phyloP scores from a whole-genome alignment of 2,888 invertebrate genomes.

The Anoncus sp. region DNA sequence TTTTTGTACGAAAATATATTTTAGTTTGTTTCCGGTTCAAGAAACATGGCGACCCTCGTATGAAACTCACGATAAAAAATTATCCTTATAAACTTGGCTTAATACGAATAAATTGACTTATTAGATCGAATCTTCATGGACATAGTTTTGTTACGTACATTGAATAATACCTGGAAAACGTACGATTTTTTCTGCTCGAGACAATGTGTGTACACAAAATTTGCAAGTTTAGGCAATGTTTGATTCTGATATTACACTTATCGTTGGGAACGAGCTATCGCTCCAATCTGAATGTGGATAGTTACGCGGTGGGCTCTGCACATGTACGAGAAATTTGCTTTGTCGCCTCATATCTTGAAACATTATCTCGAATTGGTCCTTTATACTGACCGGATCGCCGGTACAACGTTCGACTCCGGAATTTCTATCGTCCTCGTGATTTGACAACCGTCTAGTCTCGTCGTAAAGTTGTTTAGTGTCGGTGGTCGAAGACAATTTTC shows the following conservation, averaged over 20 bases:
- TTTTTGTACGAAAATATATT: constrained; percentile 60
- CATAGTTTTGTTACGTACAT: constrained; percentile 12
- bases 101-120: constrained; percentile 58
- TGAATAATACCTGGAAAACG: constrained; percentile 4
- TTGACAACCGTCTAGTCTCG: constrained; percentile 1
- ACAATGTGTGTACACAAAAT: background rate
- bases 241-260: constrained; percentile 72
- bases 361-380: constrained; percentile 72
- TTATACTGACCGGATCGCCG: constrained; percentile 65
- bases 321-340: constrained; percentile 70
- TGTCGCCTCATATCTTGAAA: constrained; percentile 72
- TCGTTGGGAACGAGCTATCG: constrained; percentile 74
- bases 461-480: constrained; percentile 38
- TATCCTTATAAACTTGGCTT: constrained; percentile 14
- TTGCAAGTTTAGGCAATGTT: constrained; percentile 60
- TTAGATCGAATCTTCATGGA: constrained; percentile 28
- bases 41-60: constrained; percentile 37
- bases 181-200: background rate
- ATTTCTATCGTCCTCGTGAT: constrained; percentile 20
- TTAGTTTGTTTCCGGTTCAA: constrained; percentile 30
- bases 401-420: constrained; percentile 23
- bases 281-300: constrained; percentile 76
- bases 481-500: constrained; percentile 37
- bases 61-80: constrained; percentile 19
- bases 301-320: constrained; percentile 74